phyloP scores from a whole-genome alignment of 1,140 invertebrate genomes.

The Caenorhabditis latens region DNA sequence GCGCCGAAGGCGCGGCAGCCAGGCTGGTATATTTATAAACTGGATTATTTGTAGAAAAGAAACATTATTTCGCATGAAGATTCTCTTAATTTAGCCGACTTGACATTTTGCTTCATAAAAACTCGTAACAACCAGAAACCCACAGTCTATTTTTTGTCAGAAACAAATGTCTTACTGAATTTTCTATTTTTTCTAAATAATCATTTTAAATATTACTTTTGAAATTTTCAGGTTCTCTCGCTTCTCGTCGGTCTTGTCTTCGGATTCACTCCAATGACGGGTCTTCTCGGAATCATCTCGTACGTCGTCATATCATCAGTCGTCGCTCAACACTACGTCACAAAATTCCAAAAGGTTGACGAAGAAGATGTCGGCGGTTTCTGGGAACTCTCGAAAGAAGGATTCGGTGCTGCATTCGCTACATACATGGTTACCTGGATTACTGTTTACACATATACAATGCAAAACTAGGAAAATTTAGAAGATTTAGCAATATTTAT shows the following conservation, averaged over 20 bases:
- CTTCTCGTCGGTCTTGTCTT: conserved; percentile 72
- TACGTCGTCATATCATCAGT: conserved; percentile 72
- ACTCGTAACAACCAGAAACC: too few relatives aligned
- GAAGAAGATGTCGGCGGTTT: conserved; percentile 77
- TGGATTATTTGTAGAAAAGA: not conserved
- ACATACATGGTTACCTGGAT: conserved; percentile 78
- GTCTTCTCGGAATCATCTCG: conserved; percentile 71
- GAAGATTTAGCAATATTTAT: conserved; percentile 6
- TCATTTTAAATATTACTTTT: not conserved
- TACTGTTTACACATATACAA: conserved; percentile 67
- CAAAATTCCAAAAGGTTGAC: conserved; percentile 73
- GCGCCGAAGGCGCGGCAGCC: too few relatives aligned
- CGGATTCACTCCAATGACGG: conserved; percentile 72
- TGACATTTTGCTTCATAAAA: too few relatives aligned
- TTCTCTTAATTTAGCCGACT: too few relatives aligned
- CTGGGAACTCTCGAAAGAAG: conserved; percentile 77
- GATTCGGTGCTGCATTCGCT: conserved; percentile 76
- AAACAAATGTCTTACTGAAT: not conserved
- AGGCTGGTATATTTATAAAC: not conserved
- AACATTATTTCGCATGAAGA: too few relatives aligned
- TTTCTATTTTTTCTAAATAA: not conserved
- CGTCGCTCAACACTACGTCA: conserved; percentile 72
- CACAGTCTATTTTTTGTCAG: not conserved
- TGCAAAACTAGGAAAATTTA: conserved; percentile 58
- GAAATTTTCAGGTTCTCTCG: conserved; percentile 65